These are phyloP conservation scores for Cebidichthys violaceus DNA, from an alignment of 2,113 vertebrate genomes.

Conservation along the genomic window DNA sequence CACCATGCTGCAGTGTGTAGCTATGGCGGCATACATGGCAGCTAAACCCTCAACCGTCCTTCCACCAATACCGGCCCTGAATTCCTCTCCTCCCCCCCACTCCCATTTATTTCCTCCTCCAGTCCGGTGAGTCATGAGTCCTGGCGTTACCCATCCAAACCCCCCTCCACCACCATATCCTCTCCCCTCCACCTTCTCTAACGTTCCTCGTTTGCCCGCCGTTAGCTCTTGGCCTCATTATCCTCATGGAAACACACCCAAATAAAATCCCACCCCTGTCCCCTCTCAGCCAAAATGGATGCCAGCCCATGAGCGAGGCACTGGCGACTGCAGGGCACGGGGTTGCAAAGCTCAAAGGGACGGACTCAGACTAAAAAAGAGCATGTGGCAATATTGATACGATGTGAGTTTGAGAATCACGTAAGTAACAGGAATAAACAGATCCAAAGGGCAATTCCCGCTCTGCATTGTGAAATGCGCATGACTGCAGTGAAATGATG, in stretches of 20 bases:
- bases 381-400: slow-evolving; percentile 24
- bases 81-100: slow-evolving; percentile 65
- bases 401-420: slow-evolving; percentile 18
- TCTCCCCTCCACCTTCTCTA: slow-evolving; percentile 44
- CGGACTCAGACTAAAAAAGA: slow-evolving; percentile 1
- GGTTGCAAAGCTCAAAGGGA: slow-evolving; percentile 14
- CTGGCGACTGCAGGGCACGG: neutral
- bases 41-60: slow-evolving; percentile 4
- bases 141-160: slow-evolving; percentile 44
- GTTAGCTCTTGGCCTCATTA: slow-evolving; percentile 37
- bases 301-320: slow-evolving; percentile 14
- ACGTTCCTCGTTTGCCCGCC: slow-evolving; percentile 40
- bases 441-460: slow-evolving; percentile 11
- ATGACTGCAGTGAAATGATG: slow-evolving; percentile 29
- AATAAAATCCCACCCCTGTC: slow-evolving; percentile 39
- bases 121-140: slow-evolving; percentile 72
- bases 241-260: slow-evolving; percentile 65
- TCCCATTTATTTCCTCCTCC: slow-evolving; percentile 42
- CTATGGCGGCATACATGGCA: neutral
- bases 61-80: slow-evolving; percentile 58
- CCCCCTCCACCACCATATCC: slow-evolving; percentile 42
- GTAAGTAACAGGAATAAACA: slow-evolving; percentile 9
- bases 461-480: slow-evolving; percentile 21
- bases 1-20: neutral
- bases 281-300: slow-evolving; percentile 20